Evolutionary conservation across 2,888 invertebrate genomes (phyloP).

Genomic region (Cosmia trapezina): DNA sequence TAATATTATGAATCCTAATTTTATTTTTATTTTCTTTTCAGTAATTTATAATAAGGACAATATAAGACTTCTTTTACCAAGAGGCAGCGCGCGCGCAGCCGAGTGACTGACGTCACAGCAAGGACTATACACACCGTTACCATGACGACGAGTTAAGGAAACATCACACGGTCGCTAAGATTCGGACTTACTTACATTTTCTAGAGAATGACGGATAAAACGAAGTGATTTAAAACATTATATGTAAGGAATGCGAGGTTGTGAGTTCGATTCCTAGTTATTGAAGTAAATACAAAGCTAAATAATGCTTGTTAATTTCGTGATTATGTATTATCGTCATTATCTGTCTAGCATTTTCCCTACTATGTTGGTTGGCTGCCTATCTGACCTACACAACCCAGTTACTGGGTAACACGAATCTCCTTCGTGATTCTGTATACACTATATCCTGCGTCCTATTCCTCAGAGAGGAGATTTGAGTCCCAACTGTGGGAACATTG

Average conservation of each 20-base stretch:
- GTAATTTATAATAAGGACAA: conserved; percentile 62
- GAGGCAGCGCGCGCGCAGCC: conserved; percentile 51
- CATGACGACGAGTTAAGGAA: conserved; percentile 45
- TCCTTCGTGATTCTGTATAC: no score
- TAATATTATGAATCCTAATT: no score
- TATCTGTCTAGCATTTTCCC: background rate
- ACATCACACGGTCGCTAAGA: conserved; percentile 35
- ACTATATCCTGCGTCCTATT: no score
- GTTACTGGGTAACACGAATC: no score
- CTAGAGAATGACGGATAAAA: background rate
- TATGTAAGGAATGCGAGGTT: conserved; percentile 24
- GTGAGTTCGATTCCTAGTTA: conserved; percentile 42
- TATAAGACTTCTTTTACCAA: conserved; percentile 63
- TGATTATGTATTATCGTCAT: background rate
- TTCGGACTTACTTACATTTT: conserved; percentile 28
- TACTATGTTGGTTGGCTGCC: background rate
- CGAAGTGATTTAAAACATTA: conserved; percentile 8
- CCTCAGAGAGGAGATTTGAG: no score
- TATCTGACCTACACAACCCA: no score
- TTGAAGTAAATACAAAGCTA: conserved; percentile 17
- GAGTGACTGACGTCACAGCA: conserved; percentile 50
- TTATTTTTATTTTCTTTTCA: conserved; percentile 19
- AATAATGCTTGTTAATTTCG: conserved; percentile 13
- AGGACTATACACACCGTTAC: conserved; percentile 51
- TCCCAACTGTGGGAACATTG: background rate